A percentile compares a stretch with the other conserved stretches of the same genome.
phyloP scores from a whole-genome alignment of 2,113 vertebrate species.

The Nothocercus julius region DNA sequence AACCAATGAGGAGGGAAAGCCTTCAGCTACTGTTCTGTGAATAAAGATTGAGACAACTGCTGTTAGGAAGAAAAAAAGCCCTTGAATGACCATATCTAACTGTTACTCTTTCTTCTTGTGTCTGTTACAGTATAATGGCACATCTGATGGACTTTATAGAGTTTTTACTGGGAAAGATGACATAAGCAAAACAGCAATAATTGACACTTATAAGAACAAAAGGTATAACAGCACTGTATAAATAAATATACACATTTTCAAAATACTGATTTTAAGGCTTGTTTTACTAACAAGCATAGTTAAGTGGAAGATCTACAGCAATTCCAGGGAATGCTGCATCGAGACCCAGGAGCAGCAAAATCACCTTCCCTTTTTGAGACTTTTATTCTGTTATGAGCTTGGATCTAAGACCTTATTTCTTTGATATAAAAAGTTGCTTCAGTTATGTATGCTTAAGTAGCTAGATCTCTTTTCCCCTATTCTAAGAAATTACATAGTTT shows the following conservation, averaged over 20 bases:
- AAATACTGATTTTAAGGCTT: background rate
- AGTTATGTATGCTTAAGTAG: background rate
- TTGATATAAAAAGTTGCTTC: background rate
- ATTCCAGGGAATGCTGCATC: background rate
- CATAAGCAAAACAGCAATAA: conserved; percentile 82
- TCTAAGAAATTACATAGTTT: background rate
- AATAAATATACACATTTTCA: background rate
- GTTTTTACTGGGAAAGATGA: conserved; percentile 85
- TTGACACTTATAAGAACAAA: conserved; percentile 83
- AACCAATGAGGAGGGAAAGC: background rate
- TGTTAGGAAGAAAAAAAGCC: background rate
- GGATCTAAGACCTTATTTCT: background rate
- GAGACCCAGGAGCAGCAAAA: background rate
- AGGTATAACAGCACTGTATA: conserved; percentile 70
- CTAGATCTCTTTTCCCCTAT: background rate
- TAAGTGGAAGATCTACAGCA: background rate
- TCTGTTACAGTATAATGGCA: conserved; percentile 88
- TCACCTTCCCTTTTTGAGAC: background rate
- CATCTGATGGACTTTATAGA: conserved; percentile 84
- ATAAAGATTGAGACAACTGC: background rate
- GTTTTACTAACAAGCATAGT: background rate
- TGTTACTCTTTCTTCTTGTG: background rate
- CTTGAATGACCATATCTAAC: background rate
- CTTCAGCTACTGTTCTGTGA: background rate
- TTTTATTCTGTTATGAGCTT: background rate